Conservation (phyloP, 2,888 invertebrate species). For the Yponomeuta sedellus region DNA sequence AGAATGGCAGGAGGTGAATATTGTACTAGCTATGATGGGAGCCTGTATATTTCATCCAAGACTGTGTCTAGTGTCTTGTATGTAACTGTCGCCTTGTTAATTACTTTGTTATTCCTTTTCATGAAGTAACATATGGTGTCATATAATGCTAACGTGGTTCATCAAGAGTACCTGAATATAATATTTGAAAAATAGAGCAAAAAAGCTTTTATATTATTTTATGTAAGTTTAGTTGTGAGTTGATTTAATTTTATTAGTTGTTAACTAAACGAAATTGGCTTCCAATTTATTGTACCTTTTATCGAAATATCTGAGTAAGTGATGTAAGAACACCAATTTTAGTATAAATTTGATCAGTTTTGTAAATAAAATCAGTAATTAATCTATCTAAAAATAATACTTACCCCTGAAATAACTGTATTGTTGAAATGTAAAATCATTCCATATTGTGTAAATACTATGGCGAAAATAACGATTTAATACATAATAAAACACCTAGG, state of each 20-base stretch:
- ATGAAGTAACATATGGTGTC: conserved; percentile 11
- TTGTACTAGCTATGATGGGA: neutral
- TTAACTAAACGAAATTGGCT: conserved; percentile 9
- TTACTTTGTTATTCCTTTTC: conserved; percentile 9
- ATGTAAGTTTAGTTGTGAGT: conserved; percentile 1
- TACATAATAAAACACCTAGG: neutral
- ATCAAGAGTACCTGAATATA: conserved; percentile 12
- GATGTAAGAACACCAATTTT: conserved; percentile 13
- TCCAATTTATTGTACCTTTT: conserved; percentile 4
- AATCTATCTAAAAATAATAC: neutral
- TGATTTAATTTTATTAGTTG: conserved; percentile 1
- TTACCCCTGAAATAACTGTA: neutral
- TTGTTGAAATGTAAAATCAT: neutral
- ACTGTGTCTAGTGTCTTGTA: neutral
- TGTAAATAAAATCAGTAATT: conserved; percentile 7
- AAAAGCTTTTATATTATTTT: neutral
- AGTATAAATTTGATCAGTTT: neutral
- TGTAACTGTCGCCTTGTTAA: conserved; percentile 1
- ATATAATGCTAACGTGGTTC: neutral
- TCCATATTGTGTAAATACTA: neutral
- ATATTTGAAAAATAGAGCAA: conserved; percentile 1
- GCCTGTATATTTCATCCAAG: neutral
- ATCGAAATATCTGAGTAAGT: neutral
- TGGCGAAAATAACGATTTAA: neutral
- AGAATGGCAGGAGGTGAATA: neutral